These are phyloP conservation scores for Urocynchramus pylzowi DNA, from an alignment of 2,113 vertebrate species.

Conservation along the genomic window DNA sequence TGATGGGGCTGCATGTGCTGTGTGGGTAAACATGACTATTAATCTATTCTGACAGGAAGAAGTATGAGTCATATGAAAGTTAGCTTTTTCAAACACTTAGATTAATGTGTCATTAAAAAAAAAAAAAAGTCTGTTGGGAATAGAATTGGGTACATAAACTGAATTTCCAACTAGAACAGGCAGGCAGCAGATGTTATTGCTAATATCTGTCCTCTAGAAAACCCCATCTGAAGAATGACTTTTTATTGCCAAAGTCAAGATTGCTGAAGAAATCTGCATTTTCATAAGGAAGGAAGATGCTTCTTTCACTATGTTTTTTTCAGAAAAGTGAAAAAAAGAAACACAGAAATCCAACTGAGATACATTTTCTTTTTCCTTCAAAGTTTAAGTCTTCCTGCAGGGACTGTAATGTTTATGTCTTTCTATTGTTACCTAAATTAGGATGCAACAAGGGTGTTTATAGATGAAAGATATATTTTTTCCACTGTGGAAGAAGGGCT, in stretches of 20 bases:
- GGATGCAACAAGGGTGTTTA: background rate
- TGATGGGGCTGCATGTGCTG: background rate
- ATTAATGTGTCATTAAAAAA: background rate
- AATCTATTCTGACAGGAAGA: background rate
- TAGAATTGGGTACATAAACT: background rate
- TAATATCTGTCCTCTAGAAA: constrained; percentile 3
- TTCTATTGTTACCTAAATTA: background rate
- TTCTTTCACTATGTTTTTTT: background rate
- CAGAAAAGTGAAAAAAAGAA: background rate
- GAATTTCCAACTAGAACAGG: background rate
- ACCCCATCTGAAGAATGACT: background rate
- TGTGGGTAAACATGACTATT: background rate
- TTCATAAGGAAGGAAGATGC: background rate
- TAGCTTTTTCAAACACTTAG: background rate
- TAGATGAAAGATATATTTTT: background rate
- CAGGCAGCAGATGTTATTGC: background rate
- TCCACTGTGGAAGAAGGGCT: background rate
- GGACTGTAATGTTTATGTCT: background rate
- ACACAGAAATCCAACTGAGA: background rate
- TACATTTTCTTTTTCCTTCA: background rate
- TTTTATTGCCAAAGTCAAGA: background rate
- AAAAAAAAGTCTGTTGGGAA: background rate
- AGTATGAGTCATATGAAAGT: background rate
- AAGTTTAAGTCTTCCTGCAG: background rate
- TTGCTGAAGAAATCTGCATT: background rate